These are phyloP conservation scores for Bombus pyrosoma DNA, from an alignment of 1,140 invertebrate genomes.

Conservation along the genomic window DNA sequence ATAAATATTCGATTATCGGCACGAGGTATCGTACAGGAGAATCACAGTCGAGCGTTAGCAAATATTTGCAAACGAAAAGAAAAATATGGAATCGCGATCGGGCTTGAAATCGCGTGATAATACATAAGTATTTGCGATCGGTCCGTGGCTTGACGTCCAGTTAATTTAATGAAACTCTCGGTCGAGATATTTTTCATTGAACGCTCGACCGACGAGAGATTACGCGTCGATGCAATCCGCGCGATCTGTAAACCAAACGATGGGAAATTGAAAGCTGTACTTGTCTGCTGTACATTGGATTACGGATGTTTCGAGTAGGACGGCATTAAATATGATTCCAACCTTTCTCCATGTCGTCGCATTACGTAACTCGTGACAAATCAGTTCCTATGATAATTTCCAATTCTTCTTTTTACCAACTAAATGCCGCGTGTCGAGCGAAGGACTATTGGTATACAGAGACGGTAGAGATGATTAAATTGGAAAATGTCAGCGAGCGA, in stretches of 20 bases:
- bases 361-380: neutral
- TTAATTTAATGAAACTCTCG: constrained; percentile 20
- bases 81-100: neutral
- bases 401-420: too few species aligned
- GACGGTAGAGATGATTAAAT: neutral
- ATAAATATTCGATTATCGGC: constrained; percentile 15
- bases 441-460: neutral
- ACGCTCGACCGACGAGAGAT: neutral
- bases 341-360: neutral
- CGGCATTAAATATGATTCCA: neutral
- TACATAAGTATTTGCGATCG: neutral
- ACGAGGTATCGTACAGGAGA: neutral
- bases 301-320: neutral
- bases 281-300: neutral
- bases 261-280: constrained; percentile 10
- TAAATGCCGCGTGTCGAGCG: too few species aligned
- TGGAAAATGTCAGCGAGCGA: neutral
- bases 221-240: neutral
- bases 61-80: neutral
- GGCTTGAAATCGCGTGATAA: neutral
- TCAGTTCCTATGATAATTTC: neutral
- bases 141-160: neutral
- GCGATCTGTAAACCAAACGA: constrained; percentile 17
- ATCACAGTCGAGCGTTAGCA: neutral
- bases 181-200: constrained; percentile 3